A percentile compares a stretch with the other conserved stretches of the same genome.
phyloP scores from a whole-genome alignment of 1,140 invertebrate species.

The Paracyclopina nana region DNA sequence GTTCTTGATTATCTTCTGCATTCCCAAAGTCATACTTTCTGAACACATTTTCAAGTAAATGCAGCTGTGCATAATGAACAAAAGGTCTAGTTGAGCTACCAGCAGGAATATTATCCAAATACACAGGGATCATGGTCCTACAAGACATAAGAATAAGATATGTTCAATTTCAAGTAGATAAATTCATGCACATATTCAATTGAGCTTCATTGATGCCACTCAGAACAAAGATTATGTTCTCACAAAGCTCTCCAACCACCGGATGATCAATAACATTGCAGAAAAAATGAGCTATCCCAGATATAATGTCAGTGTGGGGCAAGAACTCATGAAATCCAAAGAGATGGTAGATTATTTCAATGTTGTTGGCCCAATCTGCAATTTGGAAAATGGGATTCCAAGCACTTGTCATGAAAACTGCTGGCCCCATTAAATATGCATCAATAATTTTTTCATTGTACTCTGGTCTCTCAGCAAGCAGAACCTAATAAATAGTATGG shows the following conservation, averaged over 20 bases:
- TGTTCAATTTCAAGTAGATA: background rate
- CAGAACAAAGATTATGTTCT: background rate
- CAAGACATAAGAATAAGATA: background rate
- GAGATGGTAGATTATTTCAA: no score
- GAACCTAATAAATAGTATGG: no score
- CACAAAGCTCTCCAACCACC: background rate
- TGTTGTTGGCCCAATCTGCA: no score
- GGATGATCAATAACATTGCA: background rate
- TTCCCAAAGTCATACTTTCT: background rate
- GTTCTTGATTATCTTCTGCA: background rate
- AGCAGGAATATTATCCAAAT: background rate
- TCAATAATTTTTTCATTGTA: constrained; percentile 4
- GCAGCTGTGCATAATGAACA: background rate
- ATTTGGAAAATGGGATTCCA: no score
- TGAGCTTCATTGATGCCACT: background rate
- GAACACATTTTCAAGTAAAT: background rate
- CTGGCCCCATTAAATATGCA: background rate
- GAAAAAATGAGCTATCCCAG: background rate
- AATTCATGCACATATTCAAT: background rate
- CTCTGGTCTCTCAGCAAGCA: constrained; percentile 1
- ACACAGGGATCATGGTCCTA: constrained; percentile 2
- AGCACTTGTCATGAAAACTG: background rate
- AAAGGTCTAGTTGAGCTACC: background rate
- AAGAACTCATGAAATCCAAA: background rate
- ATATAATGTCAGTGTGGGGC: background rate